A percentile compares a stretch with the other conserved stretches of the same genome.
These are phyloP conservation scores for Adrianichthys oophorus DNA, from an alignment of 2,797 vertebrate genomes.

Conservation along the genomic window DNA sequence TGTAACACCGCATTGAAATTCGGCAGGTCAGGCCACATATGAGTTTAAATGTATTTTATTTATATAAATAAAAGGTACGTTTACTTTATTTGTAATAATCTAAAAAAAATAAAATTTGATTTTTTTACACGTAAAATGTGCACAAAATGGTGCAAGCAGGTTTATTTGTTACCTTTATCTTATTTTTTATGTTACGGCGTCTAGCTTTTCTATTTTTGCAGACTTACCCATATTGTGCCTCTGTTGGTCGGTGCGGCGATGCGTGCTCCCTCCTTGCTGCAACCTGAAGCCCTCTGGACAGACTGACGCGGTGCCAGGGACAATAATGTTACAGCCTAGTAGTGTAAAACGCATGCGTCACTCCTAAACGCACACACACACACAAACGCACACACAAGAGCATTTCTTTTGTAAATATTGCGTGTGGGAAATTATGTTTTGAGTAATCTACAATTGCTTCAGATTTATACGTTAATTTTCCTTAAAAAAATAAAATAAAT, in stretches of 20 bases:
- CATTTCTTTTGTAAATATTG: not conserved
- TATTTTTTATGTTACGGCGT: not conserved
- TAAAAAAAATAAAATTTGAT: not conserved
- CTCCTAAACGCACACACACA: not conserved
- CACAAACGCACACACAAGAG: not conserved
- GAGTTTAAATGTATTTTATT: conserved; percentile 1
- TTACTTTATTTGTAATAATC: not conserved
- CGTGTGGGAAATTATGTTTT: not conserved
- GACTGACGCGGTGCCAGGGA: conserved; percentile 1
- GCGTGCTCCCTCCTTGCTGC: conserved; percentile 26
- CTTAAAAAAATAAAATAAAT: no score
- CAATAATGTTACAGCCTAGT: conserved; percentile 8
- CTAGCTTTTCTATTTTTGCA: not conserved
- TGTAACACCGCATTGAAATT: conserved; percentile 45
- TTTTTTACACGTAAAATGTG: not conserved
- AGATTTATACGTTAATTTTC: not conserved
- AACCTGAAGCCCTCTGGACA: conserved; percentile 44
- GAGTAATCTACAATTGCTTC: not conserved
- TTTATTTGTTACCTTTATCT: not conserved
- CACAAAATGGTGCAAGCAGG: not conserved
- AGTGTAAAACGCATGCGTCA: not conserved
- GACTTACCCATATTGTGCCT: conserved; percentile 62
- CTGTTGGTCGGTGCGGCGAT: conserved; percentile 10
- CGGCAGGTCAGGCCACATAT: conserved; percentile 55
- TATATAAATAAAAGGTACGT: not conserved